Base-by-base conservation (phyloP, 2,888 invertebrate genomes). In the Syrphus vitripennis region DNA sequence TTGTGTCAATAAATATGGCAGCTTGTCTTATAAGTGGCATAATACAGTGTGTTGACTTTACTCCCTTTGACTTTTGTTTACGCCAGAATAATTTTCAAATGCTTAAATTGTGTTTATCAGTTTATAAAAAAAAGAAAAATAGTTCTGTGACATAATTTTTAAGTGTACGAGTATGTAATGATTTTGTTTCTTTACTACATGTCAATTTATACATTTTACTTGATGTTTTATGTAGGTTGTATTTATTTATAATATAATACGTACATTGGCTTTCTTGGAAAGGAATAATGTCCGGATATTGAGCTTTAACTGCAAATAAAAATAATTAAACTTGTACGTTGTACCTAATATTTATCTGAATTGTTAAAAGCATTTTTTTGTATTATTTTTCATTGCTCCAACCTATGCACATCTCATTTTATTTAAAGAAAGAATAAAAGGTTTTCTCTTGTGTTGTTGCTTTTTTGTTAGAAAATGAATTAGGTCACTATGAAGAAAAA, bases 1-100 rank as follows among this genome's bases (percentile, higher is more conserved):
- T 72, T 48, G 40, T 69, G 72, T 78, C 83, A 74, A 74, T 83
- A 78, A 78, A 83, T 83, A n/a, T 83, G 83, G 83, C 78, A 42
- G 67, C 77, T 57, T 55, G 61, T 78, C 77, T 57, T 55, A 53
- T 78, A 74, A 83, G 72, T 77, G 69, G 45, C 45, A 37, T 69
- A 34, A 57, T 29, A 26, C 53, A 29, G 37, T 24, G 37, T 24
- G 26, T 71, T 12, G 53, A 53, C 63, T 59, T 40, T 50, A 26
- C 29, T 55, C 21, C 26, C 16, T 50, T 74, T 65, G 19, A 53
- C 29, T 50, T 16, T 29, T 40, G n/a, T n/a, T 55, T 24, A 71
- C 65, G 59, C 57, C n/a, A 65, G 40, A 70, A 45, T 26, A 50
- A 72, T 37, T 72, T 50, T 53, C 72, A 83, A 77, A 72, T 65